Evolutionary conservation across 2,113 vertebrate genomes (phyloP).

Genomic region (Aphelocoma coerulescens): DNA sequence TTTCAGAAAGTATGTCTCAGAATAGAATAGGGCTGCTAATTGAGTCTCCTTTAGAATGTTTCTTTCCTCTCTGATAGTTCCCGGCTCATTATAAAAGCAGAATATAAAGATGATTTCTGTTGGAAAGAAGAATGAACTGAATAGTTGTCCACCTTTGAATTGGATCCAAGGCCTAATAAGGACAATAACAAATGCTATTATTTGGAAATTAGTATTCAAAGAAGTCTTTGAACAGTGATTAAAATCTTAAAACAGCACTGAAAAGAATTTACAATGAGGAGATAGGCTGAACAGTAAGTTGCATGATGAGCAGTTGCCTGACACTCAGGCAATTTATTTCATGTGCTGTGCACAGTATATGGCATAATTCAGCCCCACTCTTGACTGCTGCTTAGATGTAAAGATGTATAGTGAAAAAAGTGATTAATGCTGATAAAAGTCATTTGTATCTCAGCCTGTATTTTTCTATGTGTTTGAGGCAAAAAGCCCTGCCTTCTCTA

Average conservation of each 20-base stretch:
- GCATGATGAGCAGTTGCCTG: background rate
- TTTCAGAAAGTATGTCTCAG: background rate
- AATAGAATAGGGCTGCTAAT: constrained; percentile 1
- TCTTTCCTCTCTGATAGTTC: constrained; percentile 19
- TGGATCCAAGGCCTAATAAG: constrained; percentile 31
- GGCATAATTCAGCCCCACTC: too few species aligned
- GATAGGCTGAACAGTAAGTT: background rate
- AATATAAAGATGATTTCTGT: constrained; percentile 19
- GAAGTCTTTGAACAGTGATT: constrained; percentile 49
- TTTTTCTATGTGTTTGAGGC: background rate
- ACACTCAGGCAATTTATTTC: background rate
- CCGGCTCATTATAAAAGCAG: background rate
- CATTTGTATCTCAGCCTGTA: background rate
- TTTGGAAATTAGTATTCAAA: constrained; percentile 54
- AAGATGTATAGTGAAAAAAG: too few species aligned
- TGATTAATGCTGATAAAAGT: too few species aligned
- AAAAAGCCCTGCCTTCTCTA: background rate
- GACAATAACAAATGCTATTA: constrained; percentile 49
- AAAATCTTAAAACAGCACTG: constrained; percentile 13
- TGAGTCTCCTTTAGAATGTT: background rate
- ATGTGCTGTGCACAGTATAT: too few species aligned
- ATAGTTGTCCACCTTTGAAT: constrained; percentile 38
- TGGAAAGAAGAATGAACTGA: constrained; percentile 7
- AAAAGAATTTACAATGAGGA: background rate
- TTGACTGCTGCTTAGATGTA: too few species aligned